A percentile compares a stretch with the other conserved stretches of the same genome.
Evolutionary conservation across 1,140 invertebrate genomes (phyloP).

Genomic region (Philopotamus ludificatus): DNA sequence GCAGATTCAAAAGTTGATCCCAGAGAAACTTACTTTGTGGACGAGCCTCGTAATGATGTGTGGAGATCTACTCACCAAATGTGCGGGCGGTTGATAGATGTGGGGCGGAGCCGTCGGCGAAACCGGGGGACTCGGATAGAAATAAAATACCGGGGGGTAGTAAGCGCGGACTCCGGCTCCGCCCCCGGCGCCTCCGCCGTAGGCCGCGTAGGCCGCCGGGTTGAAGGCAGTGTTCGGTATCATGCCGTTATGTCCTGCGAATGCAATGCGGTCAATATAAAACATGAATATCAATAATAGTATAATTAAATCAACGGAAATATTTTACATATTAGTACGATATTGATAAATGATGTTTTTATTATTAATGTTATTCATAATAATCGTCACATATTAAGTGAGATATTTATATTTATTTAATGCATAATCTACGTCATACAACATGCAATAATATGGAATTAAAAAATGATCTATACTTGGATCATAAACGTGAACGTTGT

Average conservation of each 20-base stretch:
- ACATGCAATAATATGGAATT: no score
- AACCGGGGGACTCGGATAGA: conserved; percentile 25
- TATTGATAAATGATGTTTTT: no score
- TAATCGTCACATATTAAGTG: no score
- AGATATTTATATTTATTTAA: no score
- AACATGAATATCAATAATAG: neutral
- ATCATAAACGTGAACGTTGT: no score
- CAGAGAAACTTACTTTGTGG: no score
- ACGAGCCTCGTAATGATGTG: no score
- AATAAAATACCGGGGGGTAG: conserved; percentile 21
- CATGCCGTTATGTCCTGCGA: conserved; percentile 20
- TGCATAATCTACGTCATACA: no score
- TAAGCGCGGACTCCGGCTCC: conserved; percentile 15
- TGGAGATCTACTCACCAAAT: conserved; percentile 15
- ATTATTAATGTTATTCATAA: no score
- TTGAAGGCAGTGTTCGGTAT: conserved; percentile 17
- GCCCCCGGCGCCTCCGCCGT: neutral
- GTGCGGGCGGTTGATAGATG: conserved; percentile 17
- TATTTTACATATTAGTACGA: neutral
- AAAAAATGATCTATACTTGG: no score
- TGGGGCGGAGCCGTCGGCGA: conserved; percentile 24
- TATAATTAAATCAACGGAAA: neutral
- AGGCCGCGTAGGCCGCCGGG: conserved; percentile 9
- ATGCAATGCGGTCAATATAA: no score
- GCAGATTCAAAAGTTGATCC: no score